phyloP scores from a whole-genome alignment of 2,888 invertebrate genomes.

The Tenodera sinensis region DNA sequence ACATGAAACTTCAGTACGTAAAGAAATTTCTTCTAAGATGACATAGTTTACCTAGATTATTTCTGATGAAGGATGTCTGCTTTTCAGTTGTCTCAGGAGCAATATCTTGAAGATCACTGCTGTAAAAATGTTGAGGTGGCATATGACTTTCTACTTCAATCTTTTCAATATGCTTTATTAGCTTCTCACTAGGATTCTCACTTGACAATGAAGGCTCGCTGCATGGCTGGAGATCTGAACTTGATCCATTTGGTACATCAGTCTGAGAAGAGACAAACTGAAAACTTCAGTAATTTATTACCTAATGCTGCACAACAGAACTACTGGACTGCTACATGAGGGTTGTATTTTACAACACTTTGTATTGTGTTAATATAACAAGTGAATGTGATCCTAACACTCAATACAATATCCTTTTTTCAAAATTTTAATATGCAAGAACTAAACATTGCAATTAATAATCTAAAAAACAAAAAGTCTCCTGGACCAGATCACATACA shows the following conservation, averaged over 20 bases:
- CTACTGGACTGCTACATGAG: too few species aligned
- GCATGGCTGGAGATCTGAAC: not conserved
- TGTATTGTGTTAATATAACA: too few species aligned
- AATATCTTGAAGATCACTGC: not conserved
- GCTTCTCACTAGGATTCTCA: not conserved
- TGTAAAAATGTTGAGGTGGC: not conserved
- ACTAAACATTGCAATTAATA: too few species aligned
- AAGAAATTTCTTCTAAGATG: too few species aligned
- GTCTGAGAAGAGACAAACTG: not conserved
- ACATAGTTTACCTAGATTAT: not conserved
- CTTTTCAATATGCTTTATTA: not conserved
- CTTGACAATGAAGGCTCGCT: not conserved
- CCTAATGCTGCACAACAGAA: too few species aligned
- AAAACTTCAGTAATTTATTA: not conserved
- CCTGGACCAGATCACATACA: too few species aligned
- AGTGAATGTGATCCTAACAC: too few species aligned
- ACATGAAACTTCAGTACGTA: too few species aligned
- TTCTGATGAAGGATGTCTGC: not conserved
- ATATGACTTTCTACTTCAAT: not conserved
- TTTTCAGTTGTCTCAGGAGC: not conserved
- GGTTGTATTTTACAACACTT: too few species aligned
- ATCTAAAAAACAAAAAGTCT: too few species aligned
- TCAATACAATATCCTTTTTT: too few species aligned
- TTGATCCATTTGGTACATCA: not conserved
- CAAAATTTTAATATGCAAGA: too few species aligned